phyloP scores from a whole-genome alignment of 2,888 invertebrate genomes.

The Phlogophora meticulosa region DNA sequence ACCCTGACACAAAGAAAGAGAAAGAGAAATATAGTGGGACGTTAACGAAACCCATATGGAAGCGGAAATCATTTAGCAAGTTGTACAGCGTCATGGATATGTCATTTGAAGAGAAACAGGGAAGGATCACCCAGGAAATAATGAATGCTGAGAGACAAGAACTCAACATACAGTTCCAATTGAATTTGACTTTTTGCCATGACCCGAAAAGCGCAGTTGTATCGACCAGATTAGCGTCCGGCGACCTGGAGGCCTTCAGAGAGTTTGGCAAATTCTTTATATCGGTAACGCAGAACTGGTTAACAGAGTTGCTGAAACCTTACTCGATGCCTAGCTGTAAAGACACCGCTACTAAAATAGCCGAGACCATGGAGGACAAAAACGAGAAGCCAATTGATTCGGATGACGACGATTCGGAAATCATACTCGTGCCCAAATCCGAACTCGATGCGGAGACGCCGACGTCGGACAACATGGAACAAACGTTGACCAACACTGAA shows the following conservation, averaged over 20 bases:
- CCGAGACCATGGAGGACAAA: conserved; percentile 52
- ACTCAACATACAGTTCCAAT: conserved; percentile 71
- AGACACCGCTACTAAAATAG: conserved; percentile 62
- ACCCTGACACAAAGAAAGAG: conserved; percentile 67
- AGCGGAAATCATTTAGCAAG: conserved; percentile 71
- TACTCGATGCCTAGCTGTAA: conserved; percentile 61
- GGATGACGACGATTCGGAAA: conserved; percentile 53
- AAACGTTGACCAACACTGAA: neutral
- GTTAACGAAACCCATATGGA: conserved; percentile 77
- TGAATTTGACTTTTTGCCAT: conserved; percentile 69
- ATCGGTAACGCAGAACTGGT: conserved; percentile 74
- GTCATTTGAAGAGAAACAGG: conserved; percentile 72
- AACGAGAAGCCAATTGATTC: conserved; percentile 44
- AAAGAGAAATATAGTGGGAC: conserved; percentile 72
- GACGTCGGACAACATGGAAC: conserved; percentile 3
- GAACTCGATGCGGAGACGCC: neutral
- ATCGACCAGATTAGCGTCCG: conserved; percentile 63
- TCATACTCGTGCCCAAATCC: conserved; percentile 20
- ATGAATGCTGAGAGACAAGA: conserved; percentile 63
- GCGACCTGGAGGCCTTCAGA: conserved; percentile 71
- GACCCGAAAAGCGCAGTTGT: conserved; percentile 67
- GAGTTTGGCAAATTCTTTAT: conserved; percentile 79
- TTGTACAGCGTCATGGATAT: conserved; percentile 59
- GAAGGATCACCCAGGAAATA: conserved; percentile 75
- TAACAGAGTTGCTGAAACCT: conserved; percentile 68